phyloP scores from a whole-genome alignment of 2,797 vertebrate genomes.

The Coendou prehensilis region DNA sequence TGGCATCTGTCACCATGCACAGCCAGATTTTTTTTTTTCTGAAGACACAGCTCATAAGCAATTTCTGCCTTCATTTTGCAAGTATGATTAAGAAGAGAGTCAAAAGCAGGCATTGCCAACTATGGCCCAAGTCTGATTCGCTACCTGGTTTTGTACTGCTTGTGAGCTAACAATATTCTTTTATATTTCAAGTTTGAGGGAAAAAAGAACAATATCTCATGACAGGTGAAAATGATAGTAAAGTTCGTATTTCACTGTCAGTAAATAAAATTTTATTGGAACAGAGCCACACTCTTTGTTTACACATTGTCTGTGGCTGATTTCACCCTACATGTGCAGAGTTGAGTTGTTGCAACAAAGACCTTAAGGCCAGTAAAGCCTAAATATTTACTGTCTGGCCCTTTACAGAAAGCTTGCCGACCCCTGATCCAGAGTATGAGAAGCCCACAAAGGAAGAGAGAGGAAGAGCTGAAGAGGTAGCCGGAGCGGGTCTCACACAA shows the following conservation, averaged over 20 bases:
- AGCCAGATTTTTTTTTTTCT: neutral
- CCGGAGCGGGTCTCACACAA: neutral
- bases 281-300: neutral
- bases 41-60: neutral
- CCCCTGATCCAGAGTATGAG: neutral
- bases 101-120: neutral
- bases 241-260: neutral
- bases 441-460: neutral
- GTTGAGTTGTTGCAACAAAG: neutral
- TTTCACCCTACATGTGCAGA: neutral
- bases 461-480: conserved; percentile 41
- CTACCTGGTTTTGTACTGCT: neutral
- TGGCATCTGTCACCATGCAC: no score
- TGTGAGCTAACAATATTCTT: neutral
- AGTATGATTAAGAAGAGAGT: neutral
- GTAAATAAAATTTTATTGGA: neutral
- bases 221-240: neutral
- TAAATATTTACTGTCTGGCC: neutral
- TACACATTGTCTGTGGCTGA: neutral
- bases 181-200: neutral
- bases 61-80: neutral
- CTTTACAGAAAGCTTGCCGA: conserved; percentile 24
- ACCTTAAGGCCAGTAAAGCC: neutral
- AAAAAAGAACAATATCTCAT: neutral
- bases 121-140: neutral